Evolutionary conservation across 2,888 invertebrate genomes (phyloP).

Genomic region (Dasysyrphus tricinctus): DNA sequence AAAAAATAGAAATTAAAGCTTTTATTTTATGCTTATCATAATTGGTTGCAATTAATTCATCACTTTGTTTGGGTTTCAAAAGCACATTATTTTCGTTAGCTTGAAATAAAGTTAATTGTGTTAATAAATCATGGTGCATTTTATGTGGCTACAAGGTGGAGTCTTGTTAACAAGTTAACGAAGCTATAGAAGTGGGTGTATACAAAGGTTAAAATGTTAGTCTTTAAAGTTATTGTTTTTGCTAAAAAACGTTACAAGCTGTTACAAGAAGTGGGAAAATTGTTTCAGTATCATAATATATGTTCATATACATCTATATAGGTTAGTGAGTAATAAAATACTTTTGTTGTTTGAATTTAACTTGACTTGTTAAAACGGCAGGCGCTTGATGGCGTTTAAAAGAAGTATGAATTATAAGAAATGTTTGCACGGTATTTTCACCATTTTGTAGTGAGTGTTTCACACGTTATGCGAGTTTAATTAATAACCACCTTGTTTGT

Average conservation of each 20-base stretch:
- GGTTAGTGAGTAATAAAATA: no score
- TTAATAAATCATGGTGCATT: conserved; percentile 15
- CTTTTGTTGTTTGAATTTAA: no score
- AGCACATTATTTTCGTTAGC: conserved; percentile 13
- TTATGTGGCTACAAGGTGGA: not conserved
- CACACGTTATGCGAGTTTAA: no score
- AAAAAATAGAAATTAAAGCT: conserved; percentile 8
- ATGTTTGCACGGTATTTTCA: no score
- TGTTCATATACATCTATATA: no score
- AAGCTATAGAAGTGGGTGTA: not conserved
- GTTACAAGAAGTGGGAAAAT: not conserved
- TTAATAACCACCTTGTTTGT: no score
- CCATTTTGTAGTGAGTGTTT: no score
- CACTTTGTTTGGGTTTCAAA: conserved; percentile 14
- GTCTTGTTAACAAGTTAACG: not conserved
- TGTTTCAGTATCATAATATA: not conserved
- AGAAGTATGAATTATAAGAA: no score
- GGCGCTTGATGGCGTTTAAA: no score
- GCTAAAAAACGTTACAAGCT: not conserved
- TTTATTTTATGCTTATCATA: conserved; percentile 39
- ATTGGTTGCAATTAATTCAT: conserved; percentile 40
- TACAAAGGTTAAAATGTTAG: not conserved
- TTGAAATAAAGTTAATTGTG: conserved; percentile 25
- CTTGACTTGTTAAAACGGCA: no score
- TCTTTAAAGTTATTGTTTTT: not conserved